Conservation (phyloP, 2,797 vertebrate genomes). For the Myotis myotis region DNA sequence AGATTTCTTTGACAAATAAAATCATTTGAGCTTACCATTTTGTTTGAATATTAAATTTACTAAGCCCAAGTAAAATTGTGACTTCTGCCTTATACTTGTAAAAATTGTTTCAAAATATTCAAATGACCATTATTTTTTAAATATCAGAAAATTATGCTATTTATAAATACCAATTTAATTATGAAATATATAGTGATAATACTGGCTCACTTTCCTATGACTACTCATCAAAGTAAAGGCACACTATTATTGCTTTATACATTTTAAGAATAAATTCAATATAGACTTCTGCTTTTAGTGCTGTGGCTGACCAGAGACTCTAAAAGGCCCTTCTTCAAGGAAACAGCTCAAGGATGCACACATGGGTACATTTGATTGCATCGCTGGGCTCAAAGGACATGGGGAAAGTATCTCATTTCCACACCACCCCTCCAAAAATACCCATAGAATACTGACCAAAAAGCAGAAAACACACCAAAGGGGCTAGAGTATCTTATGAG, state of each 20-base stretch:
- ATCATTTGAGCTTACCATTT: neutral
- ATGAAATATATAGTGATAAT: neutral
- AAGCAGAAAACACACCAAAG: neutral
- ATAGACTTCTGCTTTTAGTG: neutral
- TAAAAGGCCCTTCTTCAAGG: neutral
- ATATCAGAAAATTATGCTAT: neutral
- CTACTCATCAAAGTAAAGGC: neutral
- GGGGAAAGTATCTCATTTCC: neutral
- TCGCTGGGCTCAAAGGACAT: neutral
- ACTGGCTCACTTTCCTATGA: neutral
- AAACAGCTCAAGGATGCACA: neutral
- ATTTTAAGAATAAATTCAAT: constrained; percentile 50
- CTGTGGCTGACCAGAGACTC: neutral
- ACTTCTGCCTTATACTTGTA: neutral
- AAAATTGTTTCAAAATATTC: neutral
- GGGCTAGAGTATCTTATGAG: neutral
- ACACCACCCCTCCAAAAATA: neutral
- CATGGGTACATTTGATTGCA: neutral
- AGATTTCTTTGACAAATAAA: constrained; percentile 30
- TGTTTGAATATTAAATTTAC: neutral
- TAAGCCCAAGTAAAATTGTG: neutral
- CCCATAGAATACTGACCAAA: neutral
- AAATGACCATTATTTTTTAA: neutral
- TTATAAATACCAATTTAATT: constrained; percentile 15
- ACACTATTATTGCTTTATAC: constrained; percentile 27